Conservation (phyloP, 2,797 vertebrate species). For the Lemur catta region DNA sequence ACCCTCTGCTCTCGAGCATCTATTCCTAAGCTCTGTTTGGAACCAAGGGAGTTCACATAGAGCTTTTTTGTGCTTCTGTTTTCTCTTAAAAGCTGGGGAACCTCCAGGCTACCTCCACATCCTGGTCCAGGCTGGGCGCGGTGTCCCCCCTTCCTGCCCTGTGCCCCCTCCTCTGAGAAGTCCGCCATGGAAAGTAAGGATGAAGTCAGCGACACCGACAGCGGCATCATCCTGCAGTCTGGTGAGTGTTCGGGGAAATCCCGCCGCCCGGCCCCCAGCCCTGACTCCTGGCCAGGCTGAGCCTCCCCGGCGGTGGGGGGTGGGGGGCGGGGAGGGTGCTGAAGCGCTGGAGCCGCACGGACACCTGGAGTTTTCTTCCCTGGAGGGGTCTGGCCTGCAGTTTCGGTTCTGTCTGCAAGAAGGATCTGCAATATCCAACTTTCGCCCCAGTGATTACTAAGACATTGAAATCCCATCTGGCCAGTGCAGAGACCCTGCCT, state of each 20-base stretch:
- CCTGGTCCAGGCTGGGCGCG: background rate
- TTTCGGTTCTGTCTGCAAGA: background rate
- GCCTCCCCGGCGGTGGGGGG: background rate
- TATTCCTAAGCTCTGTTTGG: too few species aligned
- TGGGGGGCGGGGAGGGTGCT: background rate
- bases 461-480: background rate
- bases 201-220: slow-evolving; percentile 92
- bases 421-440: background rate
- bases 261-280: background rate
- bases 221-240: slow-evolving; percentile 93
- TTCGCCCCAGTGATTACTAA: too few species aligned
- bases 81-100: slow-evolving; percentile 64
- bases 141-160: background rate
- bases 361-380: background rate
- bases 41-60: background rate
- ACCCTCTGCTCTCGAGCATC: rapidly evolving
- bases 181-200: slow-evolving; percentile 89
- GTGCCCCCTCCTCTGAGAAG: slow-evolving; percentile 22
- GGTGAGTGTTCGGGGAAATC: slow-evolving; percentile 80
- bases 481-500: background rate
- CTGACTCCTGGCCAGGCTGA: background rate
- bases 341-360: background rate
- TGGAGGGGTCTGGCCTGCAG: background rate
- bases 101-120: slow-evolving; percentile 8
- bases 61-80: background rate